phyloP scores from a whole-genome alignment of 1,140 invertebrate species.

The Harpegnathos saltator region DNA sequence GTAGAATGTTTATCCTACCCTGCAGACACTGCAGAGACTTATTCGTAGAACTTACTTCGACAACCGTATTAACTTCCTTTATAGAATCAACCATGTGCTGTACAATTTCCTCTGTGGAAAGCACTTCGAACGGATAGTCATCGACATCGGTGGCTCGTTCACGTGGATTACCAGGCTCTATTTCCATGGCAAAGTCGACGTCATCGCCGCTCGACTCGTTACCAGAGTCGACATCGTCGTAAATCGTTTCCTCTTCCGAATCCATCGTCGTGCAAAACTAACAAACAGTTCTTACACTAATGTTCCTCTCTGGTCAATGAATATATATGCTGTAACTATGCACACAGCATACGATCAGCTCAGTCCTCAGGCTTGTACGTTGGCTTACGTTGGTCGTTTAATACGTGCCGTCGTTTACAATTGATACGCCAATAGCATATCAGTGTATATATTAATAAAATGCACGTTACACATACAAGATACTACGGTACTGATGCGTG shows the following conservation, averaged over 20 bases:
- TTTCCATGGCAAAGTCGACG: constrained; percentile 96
- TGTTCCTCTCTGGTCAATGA: background rate
- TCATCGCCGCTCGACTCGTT: constrained; percentile 97
- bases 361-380: background rate
- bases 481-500: background rate
- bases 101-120: constrained; percentile 98
- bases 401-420: background rate
- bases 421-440: background rate
- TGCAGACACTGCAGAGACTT: background rate
- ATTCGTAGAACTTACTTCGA: constrained; percentile 88
- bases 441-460: too few species aligned
- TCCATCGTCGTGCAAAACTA: constrained; percentile 89
- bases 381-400: background rate
- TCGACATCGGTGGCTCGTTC: constrained; percentile 93
- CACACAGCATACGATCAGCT: constrained; percentile 3
- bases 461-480: background rate
- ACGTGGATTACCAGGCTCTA: constrained; percentile 91
- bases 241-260: constrained; percentile 94
- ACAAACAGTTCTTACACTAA: constrained; percentile 1
- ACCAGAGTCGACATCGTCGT: constrained; percentile 95
- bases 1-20: background rate
- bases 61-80: constrained; percentile 96
- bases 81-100: constrained; percentile 99
- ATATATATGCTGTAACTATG: constrained; percentile 46
- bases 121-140: constrained; percentile 97